Evolutionary conservation across 2,113 vertebrate species (phyloP).

Genomic region (Ptilorrhoa leucosticta): DNA sequence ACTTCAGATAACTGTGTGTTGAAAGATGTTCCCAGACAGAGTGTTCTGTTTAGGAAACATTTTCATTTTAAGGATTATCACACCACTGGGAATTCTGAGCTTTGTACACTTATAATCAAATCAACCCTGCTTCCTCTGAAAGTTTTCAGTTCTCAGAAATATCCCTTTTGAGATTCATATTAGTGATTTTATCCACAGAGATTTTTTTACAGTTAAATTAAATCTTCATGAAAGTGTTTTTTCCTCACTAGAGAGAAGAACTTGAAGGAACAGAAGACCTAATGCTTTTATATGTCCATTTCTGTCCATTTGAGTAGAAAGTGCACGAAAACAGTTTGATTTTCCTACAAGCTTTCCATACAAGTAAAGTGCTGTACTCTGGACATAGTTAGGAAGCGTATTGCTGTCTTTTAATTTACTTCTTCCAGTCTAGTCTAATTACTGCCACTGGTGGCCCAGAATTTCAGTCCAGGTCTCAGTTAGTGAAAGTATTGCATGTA

Average conservation of each 20-base stretch:
- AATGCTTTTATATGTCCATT: not conserved
- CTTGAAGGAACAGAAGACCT: not conserved
- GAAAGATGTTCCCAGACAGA: not conserved
- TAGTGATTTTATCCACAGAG: conserved; percentile 18
- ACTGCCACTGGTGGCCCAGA: not conserved
- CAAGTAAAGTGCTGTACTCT: not conserved
- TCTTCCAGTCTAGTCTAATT: not conserved
- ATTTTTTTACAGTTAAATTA: conserved; percentile 30
- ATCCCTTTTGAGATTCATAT: not conserved
- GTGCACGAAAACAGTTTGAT: not conserved
- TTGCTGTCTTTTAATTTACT: not conserved
- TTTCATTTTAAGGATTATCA: conserved; percentile 43
- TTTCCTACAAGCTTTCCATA: not conserved
- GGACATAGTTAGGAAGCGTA: not conserved
- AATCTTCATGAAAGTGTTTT: not conserved
- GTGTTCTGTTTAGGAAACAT: not conserved
- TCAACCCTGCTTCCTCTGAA: not conserved
- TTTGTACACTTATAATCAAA: conserved; percentile 28
- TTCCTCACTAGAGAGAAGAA: not conserved
- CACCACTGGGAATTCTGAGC: conserved; percentile 14
- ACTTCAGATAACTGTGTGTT: not conserved
- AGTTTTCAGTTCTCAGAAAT: conserved; percentile 19
- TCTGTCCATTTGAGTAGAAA: not conserved
- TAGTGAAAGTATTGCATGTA: not conserved
- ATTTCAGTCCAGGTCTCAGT: not conserved